Evolutionary conservation across 2,888 invertebrate genomes (phyloP).

Genomic region (Crocallis elinguaria): DNA sequence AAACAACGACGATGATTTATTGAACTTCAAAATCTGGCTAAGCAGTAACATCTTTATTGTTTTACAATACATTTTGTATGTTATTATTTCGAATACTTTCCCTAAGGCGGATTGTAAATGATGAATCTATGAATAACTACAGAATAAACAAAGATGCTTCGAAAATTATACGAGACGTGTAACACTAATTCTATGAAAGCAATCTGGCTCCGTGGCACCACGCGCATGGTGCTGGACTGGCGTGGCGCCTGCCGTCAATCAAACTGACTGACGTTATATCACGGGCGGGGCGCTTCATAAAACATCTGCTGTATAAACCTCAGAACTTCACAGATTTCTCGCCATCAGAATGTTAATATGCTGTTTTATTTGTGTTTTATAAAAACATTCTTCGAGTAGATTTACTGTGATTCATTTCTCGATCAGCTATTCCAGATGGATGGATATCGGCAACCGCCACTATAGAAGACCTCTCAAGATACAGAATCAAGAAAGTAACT

Average conservation of each 20-base stretch:
- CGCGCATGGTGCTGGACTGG: slow-evolving; percentile 6
- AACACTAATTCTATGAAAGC: slow-evolving; percentile 45
- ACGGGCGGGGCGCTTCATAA: slow-evolving; percentile 59
- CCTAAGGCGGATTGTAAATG: slow-evolving; percentile 20
- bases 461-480: slow-evolving; percentile 25
- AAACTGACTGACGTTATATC: slow-evolving; percentile 63
- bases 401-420: slow-evolving; percentile 18
- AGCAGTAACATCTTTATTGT: slow-evolving; percentile 34
- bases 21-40: slow-evolving; percentile 18
- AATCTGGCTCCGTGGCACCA: slow-evolving; percentile 33
- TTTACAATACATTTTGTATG: slow-evolving; percentile 29
- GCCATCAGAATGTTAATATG: slow-evolving; percentile 42
- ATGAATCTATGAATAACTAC: slow-evolving; percentile 30
- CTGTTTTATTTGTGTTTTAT: slow-evolving; percentile 44
- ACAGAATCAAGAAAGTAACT: slow-evolving; percentile 21
- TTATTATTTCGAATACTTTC: slow-evolving; percentile 24
- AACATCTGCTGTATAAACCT: slow-evolving; percentile 50
- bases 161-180: slow-evolving; percentile 38
- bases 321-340: slow-evolving; percentile 43
- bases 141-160: slow-evolving; percentile 26
- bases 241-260: slow-evolving; percentile 65
- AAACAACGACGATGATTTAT: slow-evolving; percentile 22
- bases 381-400: slow-evolving; percentile 41
- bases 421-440: slow-evolving; percentile 1
- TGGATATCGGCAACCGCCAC: slow-evolving; percentile 3